These are phyloP conservation scores for Macrobrachium nipponense DNA, from an alignment of 1,140 invertebrate species.

Conservation along the genomic window DNA sequence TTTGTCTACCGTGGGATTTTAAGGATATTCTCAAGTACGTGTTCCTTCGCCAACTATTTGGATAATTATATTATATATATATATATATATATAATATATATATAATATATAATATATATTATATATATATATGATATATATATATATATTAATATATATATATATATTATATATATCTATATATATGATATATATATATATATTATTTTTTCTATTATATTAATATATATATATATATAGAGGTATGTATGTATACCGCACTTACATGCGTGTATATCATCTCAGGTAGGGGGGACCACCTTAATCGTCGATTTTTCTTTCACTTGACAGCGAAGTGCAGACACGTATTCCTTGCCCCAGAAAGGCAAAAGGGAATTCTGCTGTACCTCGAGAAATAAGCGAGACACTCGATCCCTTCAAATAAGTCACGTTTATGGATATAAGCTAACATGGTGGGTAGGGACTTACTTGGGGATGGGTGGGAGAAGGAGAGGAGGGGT, in stretches of 20 bases:
- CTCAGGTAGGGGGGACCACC: neutral
- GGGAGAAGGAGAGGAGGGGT: neutral
- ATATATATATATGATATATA: too few relatives aligned
- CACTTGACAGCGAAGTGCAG: neutral
- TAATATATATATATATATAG: constrained; percentile 6
- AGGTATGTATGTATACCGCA: neutral
- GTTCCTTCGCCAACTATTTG: too few relatives aligned
- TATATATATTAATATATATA: constrained; percentile 14
- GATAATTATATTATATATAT: too few relatives aligned
- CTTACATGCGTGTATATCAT: neutral
- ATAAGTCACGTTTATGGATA: constrained; percentile 3
- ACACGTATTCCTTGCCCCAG: neutral
- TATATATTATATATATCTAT: constrained; percentile 11
- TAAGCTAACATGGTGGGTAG: neutral
- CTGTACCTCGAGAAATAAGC: neutral
- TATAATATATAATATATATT: constrained; percentile 9
- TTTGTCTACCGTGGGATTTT: too few relatives aligned
- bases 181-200: constrained; percentile 15
- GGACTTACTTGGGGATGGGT: neutral
- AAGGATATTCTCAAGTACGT: too few relatives aligned
- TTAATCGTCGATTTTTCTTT: neutral
- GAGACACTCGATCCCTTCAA: neutral
- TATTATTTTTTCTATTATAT: too few relatives aligned
- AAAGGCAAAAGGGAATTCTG: neutral
- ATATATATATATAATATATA: neutral